Evolutionary conservation across 1,140 invertebrate species (phyloP), one percentile per base, ranked within the genome.

Genomic region (Scylla paramamosain): DNA sequence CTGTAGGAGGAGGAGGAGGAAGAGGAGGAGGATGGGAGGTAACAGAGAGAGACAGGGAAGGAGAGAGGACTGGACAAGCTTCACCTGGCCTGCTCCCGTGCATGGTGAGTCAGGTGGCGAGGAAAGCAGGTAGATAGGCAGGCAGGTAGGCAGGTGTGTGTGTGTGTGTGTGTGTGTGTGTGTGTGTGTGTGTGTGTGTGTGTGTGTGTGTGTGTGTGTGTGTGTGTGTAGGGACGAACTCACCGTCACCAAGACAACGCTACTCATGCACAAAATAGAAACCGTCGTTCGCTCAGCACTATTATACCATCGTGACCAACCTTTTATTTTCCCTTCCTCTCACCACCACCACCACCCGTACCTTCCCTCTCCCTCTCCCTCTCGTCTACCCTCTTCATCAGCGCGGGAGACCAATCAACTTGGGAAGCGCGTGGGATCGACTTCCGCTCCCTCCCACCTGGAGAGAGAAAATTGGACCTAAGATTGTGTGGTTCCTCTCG

Each of bases 381-480:
- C 67, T n/a, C n/a, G 12, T 20, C n/a, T n/a, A 2, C n/a, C 67
- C 25, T 77, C 67, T 77, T 77, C n/a, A 77, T 77, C 67, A 77
- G 67, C 67, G 12, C 20, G 25, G 67, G 67, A 77, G 67, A 77
- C 67, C 67, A 77, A 77, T 77, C 67, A 77, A 77, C 67, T 20
- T 77, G 67, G 67, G 67, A 77, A n/a, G 67, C 25, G 67, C n/a
- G 67, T 77, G 67, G 20, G 67, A n/a, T n/a, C n/a, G 67, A n/a
- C 20, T n/a, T 77, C n/a, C 67, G 20, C 8, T n/a, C 25, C 67
- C 67, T n/a, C 67, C 67, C 67, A 77, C 67, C 67, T 77, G 67
- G 31, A 46, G 32, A 88, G 31, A 88, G 86, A 88, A 88, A 88
- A 45, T 88, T 88, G 31, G 86, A 20, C 45, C 16, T 32, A 88